Evolutionary conservation across 1,140 invertebrate species (phyloP).

Genomic region (Zeugodacus cucurbitae): DNA sequence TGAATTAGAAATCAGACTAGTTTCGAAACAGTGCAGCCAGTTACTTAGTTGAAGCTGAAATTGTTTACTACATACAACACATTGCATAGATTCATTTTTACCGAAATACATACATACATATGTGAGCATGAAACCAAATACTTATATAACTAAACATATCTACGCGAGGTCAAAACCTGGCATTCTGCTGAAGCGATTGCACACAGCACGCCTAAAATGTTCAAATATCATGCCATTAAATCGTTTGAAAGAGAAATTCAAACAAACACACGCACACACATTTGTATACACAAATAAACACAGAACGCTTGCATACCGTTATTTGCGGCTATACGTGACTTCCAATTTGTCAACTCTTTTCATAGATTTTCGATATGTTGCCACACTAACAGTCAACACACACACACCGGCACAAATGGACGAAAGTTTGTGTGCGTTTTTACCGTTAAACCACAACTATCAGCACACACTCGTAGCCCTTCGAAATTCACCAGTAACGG

Average conservation of each 20-base stretch:
- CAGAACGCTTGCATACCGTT: background rate
- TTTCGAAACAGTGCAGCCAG: too few species aligned
- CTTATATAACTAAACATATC: background rate
- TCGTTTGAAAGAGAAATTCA: background rate
- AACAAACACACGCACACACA: background rate
- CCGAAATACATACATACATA: too few species aligned
- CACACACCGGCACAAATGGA: background rate
- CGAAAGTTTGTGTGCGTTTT: background rate
- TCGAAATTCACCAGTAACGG: background rate
- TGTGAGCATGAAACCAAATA: background rate
- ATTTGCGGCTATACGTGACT: background rate
- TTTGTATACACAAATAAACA: background rate
- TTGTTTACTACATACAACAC: too few species aligned
- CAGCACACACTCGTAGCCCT: background rate
- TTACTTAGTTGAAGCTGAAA: too few species aligned
- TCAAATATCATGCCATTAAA: background rate
- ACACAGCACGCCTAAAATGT: background rate
- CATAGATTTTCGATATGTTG: background rate
- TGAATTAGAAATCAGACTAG: too few species aligned
- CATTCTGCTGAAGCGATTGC: background rate
- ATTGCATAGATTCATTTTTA: too few species aligned
- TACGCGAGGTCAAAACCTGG: background rate
- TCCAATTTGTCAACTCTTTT: constrained; percentile 2
- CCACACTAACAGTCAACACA: background rate
- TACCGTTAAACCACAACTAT: background rate